A percentile compares a stretch with the other conserved stretches of the same genome.
phyloP scores from a whole-genome alignment of 2,888 invertebrate species.

The Drosophila neotestacea region DNA sequence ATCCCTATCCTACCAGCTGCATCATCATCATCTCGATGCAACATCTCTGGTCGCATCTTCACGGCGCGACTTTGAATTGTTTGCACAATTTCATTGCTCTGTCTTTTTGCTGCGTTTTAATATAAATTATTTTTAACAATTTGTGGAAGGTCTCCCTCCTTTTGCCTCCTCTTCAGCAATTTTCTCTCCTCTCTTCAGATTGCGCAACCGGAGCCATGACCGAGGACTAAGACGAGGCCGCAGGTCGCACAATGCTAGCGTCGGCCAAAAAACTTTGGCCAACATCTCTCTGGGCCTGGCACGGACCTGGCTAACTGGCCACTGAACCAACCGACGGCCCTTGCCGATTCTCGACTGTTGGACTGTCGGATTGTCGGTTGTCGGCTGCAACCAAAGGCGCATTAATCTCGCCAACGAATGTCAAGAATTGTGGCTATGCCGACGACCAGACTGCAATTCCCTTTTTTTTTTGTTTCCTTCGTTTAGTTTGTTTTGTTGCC shows the following conservation, averaged over 20 bases:
- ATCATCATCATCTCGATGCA: constrained; percentile 1
- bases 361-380: constrained; percentile 17
- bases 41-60: constrained; percentile 35
- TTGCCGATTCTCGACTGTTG: constrained; percentile 29
- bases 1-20: constrained; percentile 19
- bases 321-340: constrained; percentile 42
- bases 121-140: constrained; percentile 78
- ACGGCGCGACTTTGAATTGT: constrained; percentile 70
- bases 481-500: constrained; percentile 21
- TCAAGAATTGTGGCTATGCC: constrained; percentile 80
- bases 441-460: constrained; percentile 49
- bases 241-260: constrained; percentile 50
- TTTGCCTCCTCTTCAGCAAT: constrained; percentile 1
- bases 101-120: constrained; percentile 78
- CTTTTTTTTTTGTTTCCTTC: constrained; percentile 7
- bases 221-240: constrained; percentile 54
- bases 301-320: constrained; percentile 31
- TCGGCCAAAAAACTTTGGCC: constrained; percentile 59
- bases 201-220: constrained; percentile 69
- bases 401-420: constrained; percentile 80
- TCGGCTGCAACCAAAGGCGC: constrained; percentile 79
- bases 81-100: constrained; percentile 80
- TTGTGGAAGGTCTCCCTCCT: constrained; percentile 51
- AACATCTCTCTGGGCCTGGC: constrained; percentile 26
- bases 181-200: constrained; percentile 34